phyloP scores from a whole-genome alignment of 2,888 invertebrate species.

The Vesta saturnalis region DNA sequence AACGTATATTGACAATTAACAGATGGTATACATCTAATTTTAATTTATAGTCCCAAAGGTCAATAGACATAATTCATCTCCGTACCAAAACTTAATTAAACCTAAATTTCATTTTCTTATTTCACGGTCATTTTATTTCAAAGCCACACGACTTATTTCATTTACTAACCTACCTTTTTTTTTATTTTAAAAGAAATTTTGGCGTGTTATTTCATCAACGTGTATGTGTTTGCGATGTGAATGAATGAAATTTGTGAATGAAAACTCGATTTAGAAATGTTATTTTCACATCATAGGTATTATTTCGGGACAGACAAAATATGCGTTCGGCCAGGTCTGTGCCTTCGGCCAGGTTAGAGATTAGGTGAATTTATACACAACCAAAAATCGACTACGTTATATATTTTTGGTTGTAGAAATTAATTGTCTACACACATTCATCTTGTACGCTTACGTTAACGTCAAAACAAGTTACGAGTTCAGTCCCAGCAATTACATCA shows the following conservation, averaged over 20 bases:
- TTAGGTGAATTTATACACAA: conserved; percentile 55
- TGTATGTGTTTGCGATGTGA: background rate
- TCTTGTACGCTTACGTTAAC: conserved; percentile 54
- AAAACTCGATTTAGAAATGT: conserved; percentile 23
- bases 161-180: background rate
- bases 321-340: conserved; percentile 35
- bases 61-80: conserved; percentile 10
- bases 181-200: background rate
- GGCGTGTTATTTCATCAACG: background rate
- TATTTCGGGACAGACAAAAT: too few relatives aligned
- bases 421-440: conserved; percentile 58
- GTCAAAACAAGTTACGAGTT: conserved; percentile 55
- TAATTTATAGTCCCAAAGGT: conserved; percentile 14
- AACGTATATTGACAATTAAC: conserved; percentile 5
- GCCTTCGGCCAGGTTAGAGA: conserved; percentile 54
- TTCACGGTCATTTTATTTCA: conserved; percentile 15
- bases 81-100: conserved; percentile 18
- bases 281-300: conserved; percentile 14
- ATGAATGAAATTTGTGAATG: conserved; percentile 17
- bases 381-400: conserved; percentile 53
- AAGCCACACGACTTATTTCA: conserved; percentile 4
- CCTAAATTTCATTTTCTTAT: conserved; percentile 17
- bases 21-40: conserved; percentile 12
- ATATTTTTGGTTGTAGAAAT: conserved; percentile 57
- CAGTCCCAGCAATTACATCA: conserved; percentile 52